Conservation (phyloP, 2,113 vertebrate genomes). For the Nerophis ophidion region DNA sequence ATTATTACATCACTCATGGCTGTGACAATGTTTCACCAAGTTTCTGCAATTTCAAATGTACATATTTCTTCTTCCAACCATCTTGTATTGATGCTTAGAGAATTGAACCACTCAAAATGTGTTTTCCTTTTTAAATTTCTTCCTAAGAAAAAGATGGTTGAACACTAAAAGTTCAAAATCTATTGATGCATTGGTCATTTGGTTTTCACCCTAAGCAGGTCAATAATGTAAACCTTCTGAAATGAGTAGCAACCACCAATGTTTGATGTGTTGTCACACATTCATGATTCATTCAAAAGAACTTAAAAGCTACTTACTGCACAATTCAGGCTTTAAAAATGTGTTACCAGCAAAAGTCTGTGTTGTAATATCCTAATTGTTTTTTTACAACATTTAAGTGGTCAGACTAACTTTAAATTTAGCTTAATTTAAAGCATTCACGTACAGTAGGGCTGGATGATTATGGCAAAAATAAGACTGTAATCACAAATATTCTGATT, state of each 20-base stretch:
- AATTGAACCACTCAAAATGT: neutral
- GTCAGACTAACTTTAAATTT: too few species aligned
- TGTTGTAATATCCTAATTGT: neutral
- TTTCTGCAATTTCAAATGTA: neutral
- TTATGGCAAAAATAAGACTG: too few species aligned
- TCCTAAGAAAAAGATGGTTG: neutral
- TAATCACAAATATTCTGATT: too few species aligned
- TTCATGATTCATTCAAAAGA: neutral
- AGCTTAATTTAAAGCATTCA: neutral
- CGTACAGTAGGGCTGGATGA: too few species aligned
- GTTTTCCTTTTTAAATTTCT: neutral
- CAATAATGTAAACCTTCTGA: neutral
- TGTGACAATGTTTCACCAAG: neutral
- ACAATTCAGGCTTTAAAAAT: neutral
- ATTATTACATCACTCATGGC: neutral
- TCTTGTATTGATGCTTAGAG: neutral
- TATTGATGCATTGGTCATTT: neutral
- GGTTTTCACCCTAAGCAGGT: neutral
- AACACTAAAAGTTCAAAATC: neutral
- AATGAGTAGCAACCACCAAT: neutral
- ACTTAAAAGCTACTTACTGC: too few species aligned
- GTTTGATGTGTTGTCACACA: neutral
- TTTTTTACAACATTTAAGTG: neutral
- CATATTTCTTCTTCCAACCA: neutral
- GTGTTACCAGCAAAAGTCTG: too few species aligned